phyloP scores from a whole-genome alignment of 2,113 vertebrate species.

The Callorhinus ursinus region DNA sequence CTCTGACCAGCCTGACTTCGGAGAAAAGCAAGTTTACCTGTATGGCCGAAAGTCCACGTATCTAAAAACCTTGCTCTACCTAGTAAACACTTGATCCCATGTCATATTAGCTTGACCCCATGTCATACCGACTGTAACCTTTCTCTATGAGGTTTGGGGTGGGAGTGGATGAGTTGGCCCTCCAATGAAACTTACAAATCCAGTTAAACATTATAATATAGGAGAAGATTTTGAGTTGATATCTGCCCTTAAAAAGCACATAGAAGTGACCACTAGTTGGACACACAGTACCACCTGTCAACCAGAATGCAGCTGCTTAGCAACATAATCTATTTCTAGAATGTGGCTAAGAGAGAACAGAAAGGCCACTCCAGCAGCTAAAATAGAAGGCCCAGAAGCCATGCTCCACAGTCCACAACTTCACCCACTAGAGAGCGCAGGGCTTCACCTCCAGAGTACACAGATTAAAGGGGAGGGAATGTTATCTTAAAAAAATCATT shows the following conservation, averaged over 20 bases:
- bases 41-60: not conserved
- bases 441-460: not conserved
- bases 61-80: not conserved
- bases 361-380: not conserved
- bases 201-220: not conserved
- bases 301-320: not conserved
- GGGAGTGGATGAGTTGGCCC: not conserved
- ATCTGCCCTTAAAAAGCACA: not conserved
- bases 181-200: not conserved
- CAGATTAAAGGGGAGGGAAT: not conserved
- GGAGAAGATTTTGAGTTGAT: not conserved
- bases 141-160: not conserved
- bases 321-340: not conserved
- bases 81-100: not conserved
- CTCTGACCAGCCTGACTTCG: not conserved
- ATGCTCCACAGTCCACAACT: not conserved
- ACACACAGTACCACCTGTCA: not conserved
- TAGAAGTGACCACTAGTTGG: not conserved
- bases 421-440: not conserved
- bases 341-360: not conserved
- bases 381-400: not conserved
- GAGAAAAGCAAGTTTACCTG: not conserved
- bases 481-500: not conserved
- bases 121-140: not conserved
- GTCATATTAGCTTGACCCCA: not conserved